Evolutionary conservation across 2,888 invertebrate species (phyloP).

Genomic region (Netelia melanura): DNA sequence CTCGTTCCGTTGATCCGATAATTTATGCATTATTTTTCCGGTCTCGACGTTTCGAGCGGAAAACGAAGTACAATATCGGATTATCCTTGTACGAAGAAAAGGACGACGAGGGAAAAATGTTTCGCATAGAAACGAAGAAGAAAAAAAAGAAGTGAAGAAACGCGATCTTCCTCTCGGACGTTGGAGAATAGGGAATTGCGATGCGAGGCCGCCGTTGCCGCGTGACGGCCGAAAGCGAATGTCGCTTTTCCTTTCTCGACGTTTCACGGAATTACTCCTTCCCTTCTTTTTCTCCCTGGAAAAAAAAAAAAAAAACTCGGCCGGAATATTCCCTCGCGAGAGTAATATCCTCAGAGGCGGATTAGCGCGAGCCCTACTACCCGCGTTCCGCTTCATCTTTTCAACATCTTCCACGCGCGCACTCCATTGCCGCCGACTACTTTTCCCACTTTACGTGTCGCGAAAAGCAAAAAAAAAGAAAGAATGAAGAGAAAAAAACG

Average conservation of each 20-base stretch:
- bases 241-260: constrained; percentile 10
- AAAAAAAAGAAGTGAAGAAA: neutral
- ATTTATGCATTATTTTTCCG: constrained; percentile 22
- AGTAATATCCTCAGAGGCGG: neutral
- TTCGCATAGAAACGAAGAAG: neutral
- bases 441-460: constrained; percentile 2
- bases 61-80: constrained; percentile 6
- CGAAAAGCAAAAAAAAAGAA: too few relatives aligned
- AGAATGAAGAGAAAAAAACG: neutral
- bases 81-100: neutral
- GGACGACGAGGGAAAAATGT: neutral
- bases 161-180: neutral
- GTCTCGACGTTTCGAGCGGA: too few relatives aligned
- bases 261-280: constrained; percentile 30
- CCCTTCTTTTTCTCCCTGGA: constrained; percentile 16
- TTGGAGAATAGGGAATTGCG: constrained; percentile 16
- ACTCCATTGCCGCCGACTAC: neutral
- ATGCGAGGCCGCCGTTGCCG: neutral
- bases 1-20: neutral
- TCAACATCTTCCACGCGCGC: constrained; percentile 7
- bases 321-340: constrained; percentile 38
- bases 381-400: constrained; percentile 11
- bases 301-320: neutral
- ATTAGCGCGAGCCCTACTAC: constrained; percentile 39
- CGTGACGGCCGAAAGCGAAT: constrained; percentile 32